These are phyloP conservation scores for Stratiomys singularior DNA, from an alignment of 2,888 invertebrate genomes.

Conservation along the genomic window DNA sequence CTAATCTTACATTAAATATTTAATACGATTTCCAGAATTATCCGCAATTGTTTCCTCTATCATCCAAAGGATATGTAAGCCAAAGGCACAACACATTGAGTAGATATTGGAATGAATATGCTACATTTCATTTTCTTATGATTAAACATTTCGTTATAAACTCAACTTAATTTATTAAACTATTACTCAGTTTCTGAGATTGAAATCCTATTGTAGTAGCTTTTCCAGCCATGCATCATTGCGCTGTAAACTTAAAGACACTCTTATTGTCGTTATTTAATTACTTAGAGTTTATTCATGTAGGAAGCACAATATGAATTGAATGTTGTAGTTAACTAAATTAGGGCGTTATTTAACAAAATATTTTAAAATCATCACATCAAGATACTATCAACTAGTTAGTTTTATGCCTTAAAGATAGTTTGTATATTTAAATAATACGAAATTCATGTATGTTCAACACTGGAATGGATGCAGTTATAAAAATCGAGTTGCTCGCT, in stretches of 20 bases:
- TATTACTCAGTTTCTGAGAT: slow-evolving; percentile 38
- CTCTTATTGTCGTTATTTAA: background rate
- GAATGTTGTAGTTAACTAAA: background rate
- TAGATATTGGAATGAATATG: background rate
- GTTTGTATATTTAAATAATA: slow-evolving; percentile 37
- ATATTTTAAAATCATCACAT: slow-evolving; percentile 40
- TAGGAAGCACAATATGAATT: slow-evolving; percentile 49
- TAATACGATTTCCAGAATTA: too few species aligned
- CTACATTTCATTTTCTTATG: too few species aligned
- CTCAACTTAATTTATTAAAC: background rate
- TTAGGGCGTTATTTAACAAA: slow-evolving; percentile 8
- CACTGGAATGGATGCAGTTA: slow-evolving; percentile 20
- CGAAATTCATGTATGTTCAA: background rate
- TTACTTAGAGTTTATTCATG: slow-evolving; percentile 29
- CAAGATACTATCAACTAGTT: slow-evolving; percentile 4
- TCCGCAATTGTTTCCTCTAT: too few species aligned
- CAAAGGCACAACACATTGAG: slow-evolving; percentile 31
- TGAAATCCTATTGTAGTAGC: background rate
- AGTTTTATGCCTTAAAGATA: slow-evolving; percentile 8
- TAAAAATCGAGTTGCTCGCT: slow-evolving; percentile 46
- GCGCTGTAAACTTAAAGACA: background rate
- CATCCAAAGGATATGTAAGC: background rate
- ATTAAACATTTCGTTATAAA: too few species aligned
- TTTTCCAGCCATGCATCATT: background rate
- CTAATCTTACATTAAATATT: too few species aligned